Base-by-base conservation (phyloP, 2,113 vertebrate species). In the Neolamprologus brichardi region DNA sequence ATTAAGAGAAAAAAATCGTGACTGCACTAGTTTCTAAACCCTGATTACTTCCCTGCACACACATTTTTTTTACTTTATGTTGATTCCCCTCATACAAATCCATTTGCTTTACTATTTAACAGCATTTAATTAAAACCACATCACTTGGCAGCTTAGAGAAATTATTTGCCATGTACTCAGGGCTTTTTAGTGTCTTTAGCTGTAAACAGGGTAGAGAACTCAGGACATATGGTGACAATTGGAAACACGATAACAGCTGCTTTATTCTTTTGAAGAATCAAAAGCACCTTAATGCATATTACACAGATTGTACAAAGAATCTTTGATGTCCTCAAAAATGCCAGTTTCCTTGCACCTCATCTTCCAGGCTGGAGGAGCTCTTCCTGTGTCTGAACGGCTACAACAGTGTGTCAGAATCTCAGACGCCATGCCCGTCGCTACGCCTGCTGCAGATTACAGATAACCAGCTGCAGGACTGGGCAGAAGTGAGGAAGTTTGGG, bases 301-400 rank as follows among this genome's bases (percentile, higher is more conserved):
- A 62, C 17, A 64, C 17, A 34, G 30, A 7, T 34, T 64, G 0
- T n/a, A 64, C 60, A 64, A 64, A n/a, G 4, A 34, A n/a, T 64
- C 60, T 64, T 34, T 34, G 17, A 64, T 37, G 30, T 64, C 9
- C 17, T 64, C 41, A 34, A 14, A 72, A 75, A n/a, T 32, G 9
- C 17, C 5, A 14, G 5, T 23, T 25, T 44, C 6, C 20, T 62
- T 23, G 25, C 37, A 4, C 32, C 54, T 51, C 34, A 4, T 81
- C 25, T 3, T 85, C 60, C 96, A 99, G 98, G 95, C 96, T 99
- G 95, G 98, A 98, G 96, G 98, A 99, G 95, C 98, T 99, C 20
- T 99, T 99, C 96, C 96, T 99, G 96, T 99, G 98, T 96, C 97
- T 99, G 96, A 99, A 99, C 0, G 97, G 97, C 95, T 99, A 97